Evolutionary conservation across 2,888 invertebrate genomes (phyloP), one percentile per base, ranked within the genome.

Genomic region (Diarsia rubi): DNA sequence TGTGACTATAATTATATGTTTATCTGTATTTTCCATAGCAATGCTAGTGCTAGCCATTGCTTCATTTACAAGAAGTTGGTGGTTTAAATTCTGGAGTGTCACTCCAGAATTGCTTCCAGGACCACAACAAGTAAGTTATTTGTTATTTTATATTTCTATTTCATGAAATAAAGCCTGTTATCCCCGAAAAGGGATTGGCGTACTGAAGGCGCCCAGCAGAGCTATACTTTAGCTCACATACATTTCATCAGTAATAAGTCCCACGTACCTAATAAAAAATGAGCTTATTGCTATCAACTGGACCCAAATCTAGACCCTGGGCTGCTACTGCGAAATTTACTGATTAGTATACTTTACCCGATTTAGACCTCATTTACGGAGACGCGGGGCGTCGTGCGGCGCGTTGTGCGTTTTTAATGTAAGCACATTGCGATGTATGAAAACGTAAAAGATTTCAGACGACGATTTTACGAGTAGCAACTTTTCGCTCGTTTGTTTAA

Each of bases 81-180:
- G 24, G 44, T 24, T 14, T 1, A 74, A 73, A 16, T 2, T n/a
- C n/a, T n/a, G n/a, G n/a, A n/a, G 21, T 1, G 42, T 27, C 9
- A 47, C 27, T 19, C 6, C 47, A 59, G 9, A 59, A 12, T 42
- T 1, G 16, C 4, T 24, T 37, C 31, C 37, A n/a, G 4, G 0
- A 16, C 21, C 24, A 24, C 1, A 37, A 12, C 16, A 19, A 24
- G 73, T 74, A 27, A 73, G 60, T 73, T 8, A 44, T 62, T 31
- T 45, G 1, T 14, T 44, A 5, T n/a, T 44, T 45, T 31, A 16
- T 19, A 63, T 44, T 11, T 54, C 3, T 16, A 24, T 42, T 19
- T 6, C 19, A 66, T 54, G 24, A 24, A 54, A 14, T 54, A 16
- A 24, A 54, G 27, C 8, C 27, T 16, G 16, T 57, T 1, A 6